Conservation (phyloP, 2,113 vertebrate genomes). For the Maccullochella peelii region DNA sequence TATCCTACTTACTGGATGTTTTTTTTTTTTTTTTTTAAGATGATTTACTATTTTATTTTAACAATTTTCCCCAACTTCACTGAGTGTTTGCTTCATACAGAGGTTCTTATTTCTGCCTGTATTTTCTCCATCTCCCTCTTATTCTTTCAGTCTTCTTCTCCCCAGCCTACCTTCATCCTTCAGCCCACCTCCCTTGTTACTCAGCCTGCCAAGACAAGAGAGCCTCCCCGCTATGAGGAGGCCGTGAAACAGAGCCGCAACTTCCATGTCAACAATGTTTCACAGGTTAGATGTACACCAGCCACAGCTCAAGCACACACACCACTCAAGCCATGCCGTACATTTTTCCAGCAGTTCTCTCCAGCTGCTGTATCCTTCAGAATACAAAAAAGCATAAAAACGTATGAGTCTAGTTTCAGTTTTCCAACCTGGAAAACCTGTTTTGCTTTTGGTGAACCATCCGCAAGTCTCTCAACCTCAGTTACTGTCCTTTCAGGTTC, state of each 20-base stretch:
- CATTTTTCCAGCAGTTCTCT: not conserved
- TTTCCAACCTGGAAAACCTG: constrained; percentile 6
- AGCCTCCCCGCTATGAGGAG: constrained; percentile 96
- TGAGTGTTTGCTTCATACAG: not conserved
- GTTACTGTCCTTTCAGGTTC: constrained; percentile 81
- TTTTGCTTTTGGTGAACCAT: not conserved
- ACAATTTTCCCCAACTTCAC: no score
- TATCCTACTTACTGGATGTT: not conserved
- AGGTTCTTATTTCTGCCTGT: not conserved
- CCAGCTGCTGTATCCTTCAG: not conserved
- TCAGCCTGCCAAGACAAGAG: constrained; percentile 88
- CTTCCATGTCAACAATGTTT: constrained; percentile 81
- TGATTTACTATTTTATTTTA: not conserved
- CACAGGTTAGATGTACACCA: constrained; percentile 84
- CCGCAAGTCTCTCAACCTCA: constrained; percentile 17
- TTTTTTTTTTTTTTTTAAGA: not conserved
- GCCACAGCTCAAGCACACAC: not conserved
- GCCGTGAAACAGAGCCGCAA: constrained; percentile 95
- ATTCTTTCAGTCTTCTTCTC: constrained; percentile 81
- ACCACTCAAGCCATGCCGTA: not conserved
- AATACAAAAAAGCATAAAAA: not conserved
- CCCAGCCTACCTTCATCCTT: constrained; percentile 85
- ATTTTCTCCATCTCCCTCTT: not conserved
- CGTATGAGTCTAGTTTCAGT: not conserved
- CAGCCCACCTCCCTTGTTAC: constrained; percentile 84